Percentiles rank a stretch among this genome's conserved stretches.
These are phyloP conservation scores for Leucophora obtusa DNA, from an alignment of 2,888 invertebrate genomes.

Conservation along the genomic window DNA sequence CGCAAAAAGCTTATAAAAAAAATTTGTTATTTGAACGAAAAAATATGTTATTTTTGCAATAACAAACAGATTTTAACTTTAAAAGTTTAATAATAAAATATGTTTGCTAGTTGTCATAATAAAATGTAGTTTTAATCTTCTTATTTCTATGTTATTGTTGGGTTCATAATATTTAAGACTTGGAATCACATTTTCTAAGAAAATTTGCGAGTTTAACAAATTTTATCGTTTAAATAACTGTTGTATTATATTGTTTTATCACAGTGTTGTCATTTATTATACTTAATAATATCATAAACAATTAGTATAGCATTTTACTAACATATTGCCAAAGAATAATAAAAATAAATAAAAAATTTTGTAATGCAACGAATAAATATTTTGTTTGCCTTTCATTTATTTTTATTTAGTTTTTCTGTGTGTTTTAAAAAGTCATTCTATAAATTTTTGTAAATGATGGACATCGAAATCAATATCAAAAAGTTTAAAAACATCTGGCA, in stretches of 20 bases:
- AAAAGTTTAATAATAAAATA: no score
- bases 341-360: slow-evolving; percentile 22
- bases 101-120: no score
- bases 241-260: not conserved
- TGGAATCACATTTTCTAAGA: no score
- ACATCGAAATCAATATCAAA: not conserved
- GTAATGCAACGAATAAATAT: slow-evolving; percentile 35
- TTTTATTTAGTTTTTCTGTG: not conserved
- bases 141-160: no score
- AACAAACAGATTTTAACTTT: no score
- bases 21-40: no score
- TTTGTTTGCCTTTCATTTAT: slow-evolving; percentile 38
- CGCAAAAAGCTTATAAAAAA: no score
- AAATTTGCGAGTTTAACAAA: slow-evolving; percentile 7
- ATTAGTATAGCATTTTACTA: slow-evolving; percentile 43
- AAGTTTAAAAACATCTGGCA: not conserved
- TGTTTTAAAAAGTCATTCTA: not conserved
- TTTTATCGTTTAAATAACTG: not conserved
- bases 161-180: no score
- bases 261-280: slow-evolving; percentile 34
- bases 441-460: not conserved
- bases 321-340: slow-evolving; percentile 62
- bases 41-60: no score
- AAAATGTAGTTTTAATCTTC: no score
- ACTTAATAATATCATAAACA: not conserved